Percentiles rank a stretch among this genome's conserved stretches.
These are phyloP conservation scores for Dorcus parallelipipedus DNA, from an alignment of 2,888 invertebrate species.

Conservation along the genomic window DNA sequence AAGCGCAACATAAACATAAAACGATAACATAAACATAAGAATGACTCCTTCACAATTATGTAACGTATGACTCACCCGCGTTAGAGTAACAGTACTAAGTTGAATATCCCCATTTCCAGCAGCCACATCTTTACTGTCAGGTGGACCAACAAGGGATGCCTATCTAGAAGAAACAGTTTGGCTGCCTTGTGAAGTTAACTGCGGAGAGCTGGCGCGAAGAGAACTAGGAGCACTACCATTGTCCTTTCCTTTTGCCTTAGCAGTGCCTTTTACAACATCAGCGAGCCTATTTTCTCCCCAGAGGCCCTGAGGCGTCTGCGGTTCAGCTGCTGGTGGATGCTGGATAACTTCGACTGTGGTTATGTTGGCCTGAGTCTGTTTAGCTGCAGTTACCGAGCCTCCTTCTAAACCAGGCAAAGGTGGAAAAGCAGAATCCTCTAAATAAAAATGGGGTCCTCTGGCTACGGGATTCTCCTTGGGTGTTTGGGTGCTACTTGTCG, in stretches of 20 bases:
- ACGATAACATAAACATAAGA: too few relatives aligned
- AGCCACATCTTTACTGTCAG: constrained; percentile 38
- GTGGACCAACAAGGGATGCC: constrained; percentile 23
- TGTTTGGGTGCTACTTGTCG: constrained; percentile 16
- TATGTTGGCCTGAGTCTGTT: constrained; percentile 39
- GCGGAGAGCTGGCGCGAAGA: constrained; percentile 42
- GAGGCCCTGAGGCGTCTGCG: constrained; percentile 39
- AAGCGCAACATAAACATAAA: too few relatives aligned
- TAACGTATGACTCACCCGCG: too few relatives aligned
- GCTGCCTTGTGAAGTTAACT: constrained; percentile 28
- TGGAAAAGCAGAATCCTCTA: constrained; percentile 76
- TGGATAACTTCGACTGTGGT: constrained; percentile 29
- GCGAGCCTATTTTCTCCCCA: constrained; percentile 66
- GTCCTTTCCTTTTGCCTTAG: constrained; percentile 55
- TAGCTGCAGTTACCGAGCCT: constrained; percentile 15
- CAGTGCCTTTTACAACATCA: constrained; percentile 76
- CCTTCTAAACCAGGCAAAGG: constrained; percentile 63
- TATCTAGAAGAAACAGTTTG: constrained; percentile 24
- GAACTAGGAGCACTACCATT: constrained; percentile 39
- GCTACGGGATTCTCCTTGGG: constrained; percentile 19
- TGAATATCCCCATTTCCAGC: constrained; percentile 40
- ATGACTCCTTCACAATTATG: too few relatives aligned
- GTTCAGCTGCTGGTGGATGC: constrained; percentile 22
- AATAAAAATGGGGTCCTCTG: constrained; percentile 67
- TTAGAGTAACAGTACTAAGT: constrained; percentile 51